These are phyloP conservation scores for Danio jaintianensis DNA, from an alignment of 2,797 vertebrate genomes.

Conservation along the genomic window DNA sequence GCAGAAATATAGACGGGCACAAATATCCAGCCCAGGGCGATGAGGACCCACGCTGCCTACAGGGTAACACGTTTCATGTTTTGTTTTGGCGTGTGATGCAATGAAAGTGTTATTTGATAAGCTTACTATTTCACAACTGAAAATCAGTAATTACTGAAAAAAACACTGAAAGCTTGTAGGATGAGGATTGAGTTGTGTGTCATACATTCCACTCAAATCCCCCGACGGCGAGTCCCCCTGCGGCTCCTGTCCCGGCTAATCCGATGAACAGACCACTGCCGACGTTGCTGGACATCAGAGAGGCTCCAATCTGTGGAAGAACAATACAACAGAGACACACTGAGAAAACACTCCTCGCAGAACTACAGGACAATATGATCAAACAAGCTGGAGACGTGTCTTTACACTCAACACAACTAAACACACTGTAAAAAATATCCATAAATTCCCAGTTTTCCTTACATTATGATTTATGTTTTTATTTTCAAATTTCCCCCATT, in stretches of 20 bases:
- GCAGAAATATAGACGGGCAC: conserved; percentile 92
- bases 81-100: not conserved
- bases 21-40: conserved; percentile 95
- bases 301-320: conserved; percentile 89
- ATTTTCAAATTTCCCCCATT: too few relatives aligned
- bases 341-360: conserved; percentile 10
- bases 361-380: not conserved
- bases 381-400: not conserved
- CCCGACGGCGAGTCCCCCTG: conserved; percentile 90
- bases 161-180: not conserved
- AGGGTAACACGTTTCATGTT: conserved; percentile 10
- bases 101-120: not conserved
- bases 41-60: conserved; percentile 89
- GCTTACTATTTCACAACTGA: not conserved
- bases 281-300: conserved; percentile 95
- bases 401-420: not conserved
- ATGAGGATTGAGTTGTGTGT: not conserved
- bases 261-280: conserved; percentile 93
- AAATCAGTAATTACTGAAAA: not conserved
- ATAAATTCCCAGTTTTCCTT: too few relatives aligned
- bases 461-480: too few relatives aligned
- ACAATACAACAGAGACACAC: conserved; percentile 29
- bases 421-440: too few relatives aligned
- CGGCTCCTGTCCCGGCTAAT: conserved; percentile 91
- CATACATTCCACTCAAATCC: conserved; percentile 96